phyloP scores from a whole-genome alignment of 1,140 invertebrate genomes.

The Liolophura sinensis region DNA sequence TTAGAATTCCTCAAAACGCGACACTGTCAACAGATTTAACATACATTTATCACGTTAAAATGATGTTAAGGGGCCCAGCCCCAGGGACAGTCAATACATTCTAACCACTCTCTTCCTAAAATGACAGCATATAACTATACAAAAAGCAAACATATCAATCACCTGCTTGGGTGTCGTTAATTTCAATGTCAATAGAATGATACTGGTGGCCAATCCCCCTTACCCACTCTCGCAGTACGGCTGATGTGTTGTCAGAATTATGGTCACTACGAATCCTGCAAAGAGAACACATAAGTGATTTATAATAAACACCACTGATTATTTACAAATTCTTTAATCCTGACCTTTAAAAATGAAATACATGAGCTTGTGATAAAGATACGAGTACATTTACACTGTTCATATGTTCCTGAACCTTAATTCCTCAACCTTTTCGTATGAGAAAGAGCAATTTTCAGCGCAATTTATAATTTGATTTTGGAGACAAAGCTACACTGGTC shows the following conservation, averaged over 20 bases:
- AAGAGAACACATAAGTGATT: constrained; percentile 25
- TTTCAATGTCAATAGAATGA: constrained; percentile 70
- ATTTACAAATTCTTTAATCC: no score
- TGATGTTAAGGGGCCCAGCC: background rate
- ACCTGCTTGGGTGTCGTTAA: constrained; percentile 62
- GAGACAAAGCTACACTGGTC: no score
- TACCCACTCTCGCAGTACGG: constrained; percentile 78
- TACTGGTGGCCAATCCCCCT: constrained; percentile 67
- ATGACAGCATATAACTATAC: constrained; percentile 1
- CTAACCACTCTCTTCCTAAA: background rate
- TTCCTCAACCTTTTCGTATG: no score
- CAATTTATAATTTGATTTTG: no score
- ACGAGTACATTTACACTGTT: no score
- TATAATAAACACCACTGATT: constrained; percentile 7
- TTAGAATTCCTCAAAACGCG: background rate
- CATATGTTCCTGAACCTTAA: no score
- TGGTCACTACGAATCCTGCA: constrained; percentile 86
- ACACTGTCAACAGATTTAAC: background rate
- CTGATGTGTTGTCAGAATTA: constrained; percentile 77
- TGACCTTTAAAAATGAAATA: no score
- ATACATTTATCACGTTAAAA: background rate
- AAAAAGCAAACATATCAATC: constrained; percentile 3
- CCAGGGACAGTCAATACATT: background rate
- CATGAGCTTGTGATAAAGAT: no score
- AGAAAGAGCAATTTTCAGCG: no score